These are phyloP conservation scores for Ptychadena robeensis DNA, from an alignment of 2,797 vertebrate species.

Conservation along the genomic window DNA sequence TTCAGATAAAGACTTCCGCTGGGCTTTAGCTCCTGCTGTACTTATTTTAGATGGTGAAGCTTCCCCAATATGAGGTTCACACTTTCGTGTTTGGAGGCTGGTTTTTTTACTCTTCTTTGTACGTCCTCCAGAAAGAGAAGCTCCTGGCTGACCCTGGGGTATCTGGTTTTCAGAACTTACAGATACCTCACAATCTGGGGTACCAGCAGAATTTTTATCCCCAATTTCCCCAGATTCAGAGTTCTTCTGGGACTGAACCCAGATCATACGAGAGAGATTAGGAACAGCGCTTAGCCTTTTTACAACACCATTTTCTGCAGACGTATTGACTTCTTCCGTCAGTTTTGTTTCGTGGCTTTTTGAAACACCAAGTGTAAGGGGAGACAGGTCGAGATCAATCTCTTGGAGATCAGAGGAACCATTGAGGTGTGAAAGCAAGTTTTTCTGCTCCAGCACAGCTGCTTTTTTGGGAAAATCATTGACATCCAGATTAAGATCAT, in stretches of 20 bases:
- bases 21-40: conserved; percentile 48
- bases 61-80: conserved; percentile 57
- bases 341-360: conserved; percentile 85
- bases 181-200: conserved; percentile 68
- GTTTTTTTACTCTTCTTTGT: conserved; percentile 90
- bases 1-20: conserved; percentile 53
- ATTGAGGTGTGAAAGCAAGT: conserved; percentile 89
- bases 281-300: conserved; percentile 87
- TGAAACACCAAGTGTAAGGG: conserved; percentile 87
- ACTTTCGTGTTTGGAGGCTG: conserved; percentile 71
- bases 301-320: conserved; percentile 80
- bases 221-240: conserved; percentile 66
- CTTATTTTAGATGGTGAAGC: neutral
- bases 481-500: conserved; percentile 94
- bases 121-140: conserved; percentile 66
- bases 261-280: conserved; percentile 91
- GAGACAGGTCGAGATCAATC: conserved; percentile 94
- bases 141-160: conserved; percentile 65
- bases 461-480: conserved; percentile 95
- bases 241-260: conserved; percentile 88
- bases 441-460: conserved; percentile 88
- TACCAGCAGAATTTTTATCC: conserved; percentile 65
- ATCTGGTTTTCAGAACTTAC: conserved; percentile 67
- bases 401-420: conserved; percentile 90
- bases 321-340: conserved; percentile 66